phyloP scores from a whole-genome alignment of 2,113 vertebrate species.

The Cheilinus undulatus region DNA sequence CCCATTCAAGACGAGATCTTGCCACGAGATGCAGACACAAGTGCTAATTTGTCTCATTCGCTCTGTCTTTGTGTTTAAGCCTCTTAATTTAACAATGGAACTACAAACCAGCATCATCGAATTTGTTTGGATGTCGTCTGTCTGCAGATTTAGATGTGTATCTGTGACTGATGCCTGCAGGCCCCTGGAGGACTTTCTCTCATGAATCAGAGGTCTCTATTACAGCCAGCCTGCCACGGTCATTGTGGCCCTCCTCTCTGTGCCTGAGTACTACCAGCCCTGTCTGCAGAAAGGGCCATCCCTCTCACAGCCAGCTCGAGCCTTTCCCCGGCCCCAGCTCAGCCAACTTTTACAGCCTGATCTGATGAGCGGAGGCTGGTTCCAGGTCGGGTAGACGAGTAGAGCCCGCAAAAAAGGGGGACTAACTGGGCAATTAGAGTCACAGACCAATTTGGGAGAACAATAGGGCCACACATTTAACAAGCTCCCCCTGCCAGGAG shows the following conservation, averaged over 20 bases:
- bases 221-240: conserved; percentile 8
- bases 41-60: conserved; percentile 36
- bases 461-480: conserved; percentile 79
- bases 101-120: conserved; percentile 34
- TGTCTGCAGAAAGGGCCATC: conserved; percentile 22
- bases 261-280: conserved; percentile 7
- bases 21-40: conserved; percentile 29
- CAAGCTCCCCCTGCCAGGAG: conserved; percentile 69
- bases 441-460: conserved; percentile 83
- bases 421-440: conserved; percentile 83
- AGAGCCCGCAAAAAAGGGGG: conserved; percentile 72
- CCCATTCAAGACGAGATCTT: conserved; percentile 34
- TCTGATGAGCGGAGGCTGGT: conserved; percentile 64
- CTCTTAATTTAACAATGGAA: conserved; percentile 39
- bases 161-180: conserved; percentile 52
- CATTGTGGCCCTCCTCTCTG: conserved; percentile 12
- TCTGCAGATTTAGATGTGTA: conserved; percentile 71
- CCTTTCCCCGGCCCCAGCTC: conserved; percentile 47
- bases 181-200: conserved; percentile 45
- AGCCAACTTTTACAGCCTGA: conserved; percentile 65
- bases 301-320: conserved; percentile 28
- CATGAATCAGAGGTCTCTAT: conserved; percentile 57
- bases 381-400: conserved; percentile 78
- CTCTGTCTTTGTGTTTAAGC: conserved; percentile 17
- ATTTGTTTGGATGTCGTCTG: conserved; percentile 67